Evolutionary conservation across 1,140 invertebrate genomes (phyloP), one percentile per base, ranked within the genome.

Genomic region (Habropoda laboriosa): DNA sequence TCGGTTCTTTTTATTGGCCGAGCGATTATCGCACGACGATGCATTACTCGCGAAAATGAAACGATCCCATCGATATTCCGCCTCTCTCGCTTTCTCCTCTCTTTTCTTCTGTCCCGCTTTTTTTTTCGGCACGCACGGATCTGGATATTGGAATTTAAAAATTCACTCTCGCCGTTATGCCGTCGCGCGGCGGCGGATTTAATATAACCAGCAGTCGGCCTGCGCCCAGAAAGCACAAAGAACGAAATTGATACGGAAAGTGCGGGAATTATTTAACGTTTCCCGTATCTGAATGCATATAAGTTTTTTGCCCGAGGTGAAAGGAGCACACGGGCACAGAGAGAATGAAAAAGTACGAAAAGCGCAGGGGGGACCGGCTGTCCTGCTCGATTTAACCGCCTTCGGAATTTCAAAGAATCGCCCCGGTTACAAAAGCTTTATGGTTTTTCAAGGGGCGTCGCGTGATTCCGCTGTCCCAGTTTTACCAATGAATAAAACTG

Each of bases 71-170:
- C 21, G 38, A 64, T 53, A 63, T 63, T 63, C 1, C 16, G 18
- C 4, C 7, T 16, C 21, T 40, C 16, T n/a, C 30, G 6, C 2
- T n/a, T 47, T 42, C 13, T 45, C 4, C 5, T 18, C 4, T 3
- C 18, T 21, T 21, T 40, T 13, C 10, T 21, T 1, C 18, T 1
- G 12, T 42, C 45, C 16, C 6, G 1, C 21, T 35, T 38, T 61
- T 40, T 61, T 24, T 24, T 40, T 40, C 27, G 5, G 1, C 38
- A 21, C 8, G 16, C 42, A 67, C 3, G 40, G 30, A 67, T 57
- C 63, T 35, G 21, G 49, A 75, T 75, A 75, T 75, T 75, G 61
- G 49, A 75, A 42, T 75, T 75, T 42, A 75, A 75, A 75, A 64
- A 75, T 75, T 66, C 73, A 66, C 61, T 73, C 30, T 27, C 16